Conservation (phyloP, 2,113 vertebrate species). For the Apteryx mantelli region DNA sequence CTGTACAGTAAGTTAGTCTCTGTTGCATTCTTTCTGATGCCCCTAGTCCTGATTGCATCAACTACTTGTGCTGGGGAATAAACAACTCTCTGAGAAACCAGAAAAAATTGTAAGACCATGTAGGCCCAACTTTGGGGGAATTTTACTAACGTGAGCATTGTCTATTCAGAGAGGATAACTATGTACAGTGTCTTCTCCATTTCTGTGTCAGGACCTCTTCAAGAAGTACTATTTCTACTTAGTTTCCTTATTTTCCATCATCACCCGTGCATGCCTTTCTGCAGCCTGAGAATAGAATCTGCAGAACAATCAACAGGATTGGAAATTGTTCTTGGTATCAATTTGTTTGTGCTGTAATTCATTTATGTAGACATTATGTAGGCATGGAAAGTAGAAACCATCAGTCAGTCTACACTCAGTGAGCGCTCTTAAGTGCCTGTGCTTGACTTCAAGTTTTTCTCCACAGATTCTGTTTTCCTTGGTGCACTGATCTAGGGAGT, state of each 20-base stretch:
- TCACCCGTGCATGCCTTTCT: neutral
- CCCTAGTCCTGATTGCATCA: neutral
- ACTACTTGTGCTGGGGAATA: fast-evolving
- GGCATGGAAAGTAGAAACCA: neutral
- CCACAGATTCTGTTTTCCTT: neutral
- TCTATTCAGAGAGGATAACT: neutral
- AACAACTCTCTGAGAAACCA: neutral
- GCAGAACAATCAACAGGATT: neutral
- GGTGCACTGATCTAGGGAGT: neutral
- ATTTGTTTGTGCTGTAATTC: neutral
- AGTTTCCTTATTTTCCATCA: neutral
- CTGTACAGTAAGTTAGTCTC: neutral
- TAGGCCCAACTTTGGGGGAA: neutral
- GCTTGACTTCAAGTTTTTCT: neutral
- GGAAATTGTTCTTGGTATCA: neutral
- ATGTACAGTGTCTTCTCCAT: fast-evolving
- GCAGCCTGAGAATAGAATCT: neutral
- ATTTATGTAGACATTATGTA: fast-evolving
- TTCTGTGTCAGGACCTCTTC: neutral
- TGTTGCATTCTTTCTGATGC: neutral
- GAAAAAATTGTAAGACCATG: neutral
- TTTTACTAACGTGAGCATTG: neutral
- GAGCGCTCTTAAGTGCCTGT: neutral
- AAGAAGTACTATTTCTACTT: neutral
- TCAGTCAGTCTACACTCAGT: neutral